Conservation (phyloP, 2,888 invertebrate genomes). For the Troglohyphantes excavatus region DNA sequence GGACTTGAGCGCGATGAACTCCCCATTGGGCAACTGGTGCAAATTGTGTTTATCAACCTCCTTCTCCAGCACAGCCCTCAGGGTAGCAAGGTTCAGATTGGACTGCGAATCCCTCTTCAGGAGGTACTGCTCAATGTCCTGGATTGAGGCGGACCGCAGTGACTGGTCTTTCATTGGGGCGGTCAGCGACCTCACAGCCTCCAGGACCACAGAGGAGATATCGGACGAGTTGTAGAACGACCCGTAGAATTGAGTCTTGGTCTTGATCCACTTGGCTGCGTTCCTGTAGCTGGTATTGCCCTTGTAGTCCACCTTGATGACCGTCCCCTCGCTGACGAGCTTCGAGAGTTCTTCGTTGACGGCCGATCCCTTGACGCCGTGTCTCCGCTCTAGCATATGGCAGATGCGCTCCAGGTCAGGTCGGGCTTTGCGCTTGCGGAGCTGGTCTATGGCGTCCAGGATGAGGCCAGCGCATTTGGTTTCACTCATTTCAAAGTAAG, state of each 20-base stretch:
- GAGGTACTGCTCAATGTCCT: slow-evolving; percentile 81
- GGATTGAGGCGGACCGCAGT: slow-evolving; percentile 80
- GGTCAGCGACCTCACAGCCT: slow-evolving; percentile 46
- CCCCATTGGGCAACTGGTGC: slow-evolving; percentile 84
- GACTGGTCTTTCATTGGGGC: slow-evolving; percentile 31
- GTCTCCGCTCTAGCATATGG: slow-evolving; percentile 90
- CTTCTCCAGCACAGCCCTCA: slow-evolving; percentile 87
- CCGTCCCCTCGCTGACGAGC: slow-evolving; percentile 89
- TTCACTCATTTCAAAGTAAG: slow-evolving; percentile 31
- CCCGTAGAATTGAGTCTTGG: slow-evolving; percentile 85
- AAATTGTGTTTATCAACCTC: slow-evolving; percentile 88
- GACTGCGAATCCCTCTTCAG: slow-evolving; percentile 80
- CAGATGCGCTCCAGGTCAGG: slow-evolving; percentile 92
- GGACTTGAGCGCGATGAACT: slow-evolving; percentile 77
- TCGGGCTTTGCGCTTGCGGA: slow-evolving; percentile 91
- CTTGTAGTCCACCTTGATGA: slow-evolving; percentile 92
- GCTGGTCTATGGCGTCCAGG: slow-evolving; percentile 92
- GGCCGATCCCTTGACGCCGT: slow-evolving; percentile 87
- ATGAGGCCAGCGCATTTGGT: slow-evolving; percentile 86
- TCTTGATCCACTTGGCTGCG: slow-evolving; percentile 88
- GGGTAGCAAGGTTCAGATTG: slow-evolving; percentile 81
- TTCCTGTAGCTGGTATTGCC: slow-evolving; percentile 93
- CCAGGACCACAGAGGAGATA: slow-evolving; percentile 50
- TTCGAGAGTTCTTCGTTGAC: slow-evolving; percentile 89
- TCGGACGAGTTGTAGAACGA: slow-evolving; percentile 59